phyloP scores from a whole-genome alignment of 53 echinoderm and acorn worm species.

The Holothuria leucospilota region DNA sequence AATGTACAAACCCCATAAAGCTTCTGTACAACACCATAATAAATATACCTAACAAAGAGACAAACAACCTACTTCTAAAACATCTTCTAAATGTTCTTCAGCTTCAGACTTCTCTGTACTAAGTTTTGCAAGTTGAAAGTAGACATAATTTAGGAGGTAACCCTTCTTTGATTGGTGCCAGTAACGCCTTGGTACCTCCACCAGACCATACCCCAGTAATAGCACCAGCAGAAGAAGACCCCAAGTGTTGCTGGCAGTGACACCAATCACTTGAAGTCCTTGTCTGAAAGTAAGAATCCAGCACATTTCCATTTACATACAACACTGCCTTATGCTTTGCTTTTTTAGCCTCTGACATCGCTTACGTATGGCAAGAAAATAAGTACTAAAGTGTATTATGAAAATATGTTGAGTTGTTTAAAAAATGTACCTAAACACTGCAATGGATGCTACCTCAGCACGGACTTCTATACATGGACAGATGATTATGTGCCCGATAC shows the following conservation, averaged over 20 bases:
- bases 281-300: slow-evolving; percentile 48
- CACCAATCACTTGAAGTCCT: slow-evolving; percentile 90
- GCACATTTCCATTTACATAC: no score
- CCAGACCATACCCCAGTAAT: slow-evolving; percentile 92
- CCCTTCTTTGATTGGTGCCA: slow-evolving; percentile 87
- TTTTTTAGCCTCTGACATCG: no score
- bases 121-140: slow-evolving; percentile 93
- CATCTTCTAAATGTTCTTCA: slow-evolving; percentile 94
- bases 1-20: background rate
- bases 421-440: no score
- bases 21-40: background rate
- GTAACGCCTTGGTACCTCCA: slow-evolving; percentile 95
- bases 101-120: slow-evolving; percentile 98
- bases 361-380: no score
- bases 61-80: slow-evolving; percentile 74
- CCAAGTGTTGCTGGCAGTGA: slow-evolving; percentile 99
- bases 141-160: slow-evolving; percentile 81
- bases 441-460: no score
- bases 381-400: no score
- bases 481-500: no score
- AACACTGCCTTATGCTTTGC: no score
- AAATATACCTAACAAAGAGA: background rate
- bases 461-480: no score
- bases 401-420: no score
- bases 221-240: slow-evolving; percentile 94